A percentile compares a stretch with the other conserved stretches of the same genome.
These are phyloP conservation scores for Oncopodura yosiiana DNA, from an alignment of 1,140 invertebrate genomes.

Conservation along the genomic window DNA sequence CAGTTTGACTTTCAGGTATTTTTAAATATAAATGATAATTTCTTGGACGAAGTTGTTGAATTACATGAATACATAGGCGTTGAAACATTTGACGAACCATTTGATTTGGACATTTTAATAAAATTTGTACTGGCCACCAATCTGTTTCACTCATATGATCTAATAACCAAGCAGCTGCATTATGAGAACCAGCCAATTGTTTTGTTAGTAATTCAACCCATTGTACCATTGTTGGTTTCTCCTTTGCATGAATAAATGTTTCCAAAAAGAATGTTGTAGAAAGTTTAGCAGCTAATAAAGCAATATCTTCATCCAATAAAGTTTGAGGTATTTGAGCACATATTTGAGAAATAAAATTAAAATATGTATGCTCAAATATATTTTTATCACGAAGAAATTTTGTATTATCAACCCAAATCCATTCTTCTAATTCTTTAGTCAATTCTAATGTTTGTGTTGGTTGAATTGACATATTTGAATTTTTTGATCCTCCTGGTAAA, in stretches of 20 bases:
- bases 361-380: constrained; percentile 90
- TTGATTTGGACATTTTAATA: constrained; percentile 91
- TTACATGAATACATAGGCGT: constrained; percentile 84
- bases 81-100: constrained; percentile 91
- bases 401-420: constrained; percentile 94
- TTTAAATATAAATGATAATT: constrained; percentile 64
- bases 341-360: constrained; percentile 92
- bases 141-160: constrained; percentile 83
- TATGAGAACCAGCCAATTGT: constrained; percentile 82
- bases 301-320: constrained; percentile 65
- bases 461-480: constrained; percentile 35
- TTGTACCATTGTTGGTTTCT: constrained; percentile 92
- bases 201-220: constrained; percentile 92
- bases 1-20: constrained; percentile 50
- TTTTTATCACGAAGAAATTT: constrained; percentile 89
- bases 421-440: constrained; percentile 70
- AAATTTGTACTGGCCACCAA: constrained; percentile 89
- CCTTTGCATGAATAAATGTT: constrained; percentile 92
- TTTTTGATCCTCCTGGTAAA: constrained; percentile 28
- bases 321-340: constrained; percentile 86
- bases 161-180: constrained; percentile 84
- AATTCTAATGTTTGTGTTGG: constrained; percentile 47
- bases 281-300: constrained; percentile 72
- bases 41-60: constrained; percentile 60
- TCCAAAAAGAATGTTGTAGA: constrained; percentile 91